Base-by-base conservation (phyloP, 2,113 vertebrate genomes). In the Engraulis encrasicolus region DNA sequence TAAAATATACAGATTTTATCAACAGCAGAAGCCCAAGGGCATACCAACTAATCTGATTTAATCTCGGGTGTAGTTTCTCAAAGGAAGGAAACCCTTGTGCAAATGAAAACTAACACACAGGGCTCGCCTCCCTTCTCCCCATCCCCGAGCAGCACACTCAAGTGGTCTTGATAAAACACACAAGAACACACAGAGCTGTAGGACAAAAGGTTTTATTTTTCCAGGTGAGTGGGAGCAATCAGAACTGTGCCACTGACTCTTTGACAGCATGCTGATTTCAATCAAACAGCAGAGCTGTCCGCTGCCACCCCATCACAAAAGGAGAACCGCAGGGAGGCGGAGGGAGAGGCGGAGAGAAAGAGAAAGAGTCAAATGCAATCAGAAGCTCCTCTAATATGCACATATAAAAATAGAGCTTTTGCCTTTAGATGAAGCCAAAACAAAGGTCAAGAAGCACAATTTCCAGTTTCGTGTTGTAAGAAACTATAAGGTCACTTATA, bases 351-450 rank as follows among this genome's bases (percentile, higher is more conserved):
- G 34, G 54, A 11, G 37, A 20, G 54, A n/a, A 15, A 34, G 6
- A 49, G 20, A 37, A 49, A 23, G n/a, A 71, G 36, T 14, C 54
- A 79, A 61, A 40, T 36, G 78, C 40, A 23, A 79, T 66, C 58
- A 80, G 83, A 91, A 86, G 89, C 87, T 84, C 81, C 86, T 84
- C 66, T 86, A 85, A 86, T 11, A 81, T 88, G 85, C 87, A 92
- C 92, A 91, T 93, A 94, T 89, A 94, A 93, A 94, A 94, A 95
- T 94, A 95, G 85, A 94, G 91, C 23, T 90, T 92, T 92, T 90
- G 84, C 89, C 81, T 91, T 85, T 87, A 81, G 77, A 85, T 84
- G 50, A 90, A 78, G 90, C 93, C 87, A 87, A 91, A 91, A 87
- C 79, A n/a, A 87, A 89, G 89, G 88, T 85, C 82, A 90, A 86